Base-by-base conservation (phyloP, 2,888 invertebrate genomes). In the Spisula subtruncata region DNA sequence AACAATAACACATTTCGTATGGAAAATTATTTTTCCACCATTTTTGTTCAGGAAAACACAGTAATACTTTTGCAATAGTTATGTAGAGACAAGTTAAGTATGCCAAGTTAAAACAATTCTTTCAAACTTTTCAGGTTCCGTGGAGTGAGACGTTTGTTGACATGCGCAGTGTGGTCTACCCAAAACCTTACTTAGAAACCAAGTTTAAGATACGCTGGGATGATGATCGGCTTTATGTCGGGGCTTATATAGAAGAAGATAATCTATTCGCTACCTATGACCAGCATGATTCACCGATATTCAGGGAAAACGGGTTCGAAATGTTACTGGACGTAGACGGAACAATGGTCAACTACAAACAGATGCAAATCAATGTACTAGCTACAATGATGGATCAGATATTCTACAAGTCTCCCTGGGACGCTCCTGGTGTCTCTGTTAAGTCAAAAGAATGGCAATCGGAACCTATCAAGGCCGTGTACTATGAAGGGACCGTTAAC, bases 401-500 rank as follows among this genome's bases (percentile, higher is more conserved):
- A 80, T 71, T 91, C 0, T 86, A 87, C 25, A 91, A 71, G 56
- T 87, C 89, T 0, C 89, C 89, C 0, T 83, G 85, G 79, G 91
- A 91, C 71, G 48, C 79, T 20, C 41, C 32, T 10, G 25, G 66
- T 25, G 35, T 71, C 18, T 5, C 16, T 12, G 80, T 48, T 0
- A 25, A 14, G 8, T 71, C 18, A 4, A 35, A 46, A 32, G 35
- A 35, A 8, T 83, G 90, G 91, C 66, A 89, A 84, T 12, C 85
- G 86, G 89, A 92, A 10, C 92, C 81, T 5, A 71, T 25, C n/a
- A 83, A 83, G 35, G 66, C 83, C 14, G 91, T 94, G 8, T 90
- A 88, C 81, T 86, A 88, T 20, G 93, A 93, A n/a, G 93, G 93
- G 0, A 89, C 89, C 1, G 88, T 94, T 29, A 94, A 94, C 81